Conservation (phyloP, 1,140 invertebrate species). For the Platyscapa corneri region DNA sequence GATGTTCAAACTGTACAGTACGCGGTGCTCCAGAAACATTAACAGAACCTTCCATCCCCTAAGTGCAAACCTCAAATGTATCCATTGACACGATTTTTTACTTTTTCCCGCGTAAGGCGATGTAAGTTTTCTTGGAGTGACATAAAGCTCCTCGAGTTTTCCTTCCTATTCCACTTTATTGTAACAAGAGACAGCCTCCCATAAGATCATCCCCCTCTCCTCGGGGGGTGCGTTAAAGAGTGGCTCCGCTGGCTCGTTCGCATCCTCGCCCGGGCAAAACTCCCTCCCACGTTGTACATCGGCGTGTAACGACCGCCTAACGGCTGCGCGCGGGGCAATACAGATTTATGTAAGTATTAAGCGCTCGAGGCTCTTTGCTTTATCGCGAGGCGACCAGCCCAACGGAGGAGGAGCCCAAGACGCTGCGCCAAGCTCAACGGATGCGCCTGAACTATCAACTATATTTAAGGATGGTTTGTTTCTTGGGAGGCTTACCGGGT, state of each 20-base stretch:
- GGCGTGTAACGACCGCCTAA: conserved; percentile 46
- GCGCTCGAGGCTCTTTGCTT: conserved; percentile 71
- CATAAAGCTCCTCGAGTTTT: background rate
- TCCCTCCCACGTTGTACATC: background rate
- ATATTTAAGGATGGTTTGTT: conserved; percentile 34
- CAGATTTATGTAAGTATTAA: conserved; percentile 77
- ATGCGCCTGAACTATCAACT: background rate
- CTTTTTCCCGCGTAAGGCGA: background rate
- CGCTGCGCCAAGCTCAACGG: background rate
- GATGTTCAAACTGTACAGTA: no score
- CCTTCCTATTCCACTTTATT: background rate
- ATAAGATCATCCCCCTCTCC: background rate
- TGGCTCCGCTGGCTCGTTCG: background rate
- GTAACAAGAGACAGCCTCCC: background rate
- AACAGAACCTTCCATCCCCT: no score
- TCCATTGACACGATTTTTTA: no score
- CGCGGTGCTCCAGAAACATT: no score
- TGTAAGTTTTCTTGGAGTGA: background rate
- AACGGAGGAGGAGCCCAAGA: background rate
- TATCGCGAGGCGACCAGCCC: conserved; percentile 72
- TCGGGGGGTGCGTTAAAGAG: background rate
- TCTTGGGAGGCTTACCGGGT: background rate
- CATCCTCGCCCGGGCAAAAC: conserved; percentile 41
- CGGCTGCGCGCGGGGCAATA: conserved; percentile 65
- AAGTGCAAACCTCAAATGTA: no score